phyloP scores from a whole-genome alignment of 1,140 invertebrate species.

The Atta colombica region DNA sequence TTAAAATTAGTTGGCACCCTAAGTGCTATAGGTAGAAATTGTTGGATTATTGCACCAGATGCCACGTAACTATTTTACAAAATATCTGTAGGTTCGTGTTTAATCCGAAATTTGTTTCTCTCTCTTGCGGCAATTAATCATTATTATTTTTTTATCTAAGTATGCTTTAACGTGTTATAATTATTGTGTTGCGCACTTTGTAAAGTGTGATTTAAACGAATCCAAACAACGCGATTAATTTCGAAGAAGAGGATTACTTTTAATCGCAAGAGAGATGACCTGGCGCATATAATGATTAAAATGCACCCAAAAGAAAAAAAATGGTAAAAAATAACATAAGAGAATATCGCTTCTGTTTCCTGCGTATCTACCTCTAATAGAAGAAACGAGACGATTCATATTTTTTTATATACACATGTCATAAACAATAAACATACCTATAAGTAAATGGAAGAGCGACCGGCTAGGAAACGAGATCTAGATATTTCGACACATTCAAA shows the following conservation, averaged over 20 bases:
- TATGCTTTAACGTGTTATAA: slow-evolving; percentile 8
- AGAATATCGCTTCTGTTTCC: slow-evolving; percentile 82
- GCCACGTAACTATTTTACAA: slow-evolving; percentile 66
- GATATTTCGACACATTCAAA: slow-evolving; percentile 50
- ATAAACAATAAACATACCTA: slow-evolving; percentile 80
- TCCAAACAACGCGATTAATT: neutral
- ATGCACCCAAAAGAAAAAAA: slow-evolving; percentile 42
- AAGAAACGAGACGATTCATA: slow-evolving; percentile 83
- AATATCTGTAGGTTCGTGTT: slow-evolving; percentile 55
- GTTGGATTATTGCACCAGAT: slow-evolving; percentile 70
- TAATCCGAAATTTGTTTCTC: slow-evolving; percentile 35
- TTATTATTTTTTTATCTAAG: slow-evolving; percentile 33
- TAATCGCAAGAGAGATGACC: slow-evolving; percentile 50
- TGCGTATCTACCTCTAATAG: slow-evolving; percentile 84
- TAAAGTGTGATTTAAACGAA: slow-evolving; percentile 3
- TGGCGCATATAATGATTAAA: slow-evolving; percentile 20
- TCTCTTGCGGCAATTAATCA: slow-evolving; percentile 45
- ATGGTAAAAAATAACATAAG: slow-evolving; percentile 70
- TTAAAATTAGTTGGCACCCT: slow-evolving; percentile 65
- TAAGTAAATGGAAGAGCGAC: slow-evolving; percentile 55
- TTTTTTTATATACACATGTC: slow-evolving; percentile 84
- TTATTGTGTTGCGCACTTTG: slow-evolving; percentile 4
- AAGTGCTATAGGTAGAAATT: slow-evolving; percentile 76
- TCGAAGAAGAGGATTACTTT: slow-evolving; percentile 18
- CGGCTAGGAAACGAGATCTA: slow-evolving; percentile 56